Evolutionary conservation across 2,797 vertebrate genomes (phyloP), one percentile per base, ranked within the genome.

Genomic region (Lagocephalus sceleratus): DNA sequence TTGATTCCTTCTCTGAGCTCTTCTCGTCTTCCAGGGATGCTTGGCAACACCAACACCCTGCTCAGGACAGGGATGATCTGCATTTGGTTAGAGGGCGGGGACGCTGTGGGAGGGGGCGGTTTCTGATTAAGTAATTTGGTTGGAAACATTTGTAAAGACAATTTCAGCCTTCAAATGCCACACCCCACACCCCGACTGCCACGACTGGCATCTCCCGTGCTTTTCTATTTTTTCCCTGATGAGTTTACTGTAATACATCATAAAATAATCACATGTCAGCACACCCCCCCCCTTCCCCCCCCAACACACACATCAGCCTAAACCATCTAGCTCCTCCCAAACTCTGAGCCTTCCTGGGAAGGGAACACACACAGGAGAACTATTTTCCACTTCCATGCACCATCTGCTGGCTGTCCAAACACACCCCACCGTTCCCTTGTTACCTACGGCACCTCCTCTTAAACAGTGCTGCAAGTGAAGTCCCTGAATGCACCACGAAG

Each of bases 11-110:
- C 71, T 76, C 56, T 51, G 39, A 51, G 32, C 68, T 50, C 67
- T 70, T 71, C 78, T 87, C 76, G 78, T 87, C 78, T 77, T 84
- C 32, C 68, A 79, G 70, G 57, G 83, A 87, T 85, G 81, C 81
- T 81, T 77, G 68, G 82, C 69, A 77, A 63, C 47, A 46, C 78
- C 73, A 69, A 68, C 60, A 52, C 42, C 54, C 45, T 41, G 64
- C 60, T 75, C 66, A 42, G 68, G 64, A 53, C 57, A 72, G 66
- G 64, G 78, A 75, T 76, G 76, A 78, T 72, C 51, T 35, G 61
- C 50, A 62, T 41, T 65, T 78, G 65, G 69, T 57, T 57, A 53
- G 75, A 79, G 70, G 84, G 82, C 65, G 87, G 79, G 79, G 84
- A 75, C 20, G 45, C 64, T 52, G 56, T 46, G 74, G 68, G 60